phyloP scores from a whole-genome alignment of 2,797 vertebrate genomes.

The Naso thynnoides region DNA sequence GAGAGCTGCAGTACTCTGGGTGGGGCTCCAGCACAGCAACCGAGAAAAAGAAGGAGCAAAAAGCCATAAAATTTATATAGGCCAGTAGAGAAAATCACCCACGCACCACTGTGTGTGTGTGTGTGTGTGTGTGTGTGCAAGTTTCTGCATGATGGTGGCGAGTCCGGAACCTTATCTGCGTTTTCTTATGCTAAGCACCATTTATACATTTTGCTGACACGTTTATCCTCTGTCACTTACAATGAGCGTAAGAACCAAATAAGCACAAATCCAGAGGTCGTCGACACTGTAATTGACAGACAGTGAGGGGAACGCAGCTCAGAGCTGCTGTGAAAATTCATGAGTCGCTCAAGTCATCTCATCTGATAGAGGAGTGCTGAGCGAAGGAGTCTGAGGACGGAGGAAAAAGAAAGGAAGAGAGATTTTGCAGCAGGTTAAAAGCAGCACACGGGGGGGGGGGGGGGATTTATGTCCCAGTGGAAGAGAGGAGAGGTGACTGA shows the following conservation, averaged over 20 bases:
- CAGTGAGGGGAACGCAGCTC: not conserved
- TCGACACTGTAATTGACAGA: not conserved
- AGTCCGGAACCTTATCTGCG: constrained; percentile 33
- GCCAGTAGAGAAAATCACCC: constrained; percentile 35
- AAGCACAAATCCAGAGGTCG: constrained; percentile 27
- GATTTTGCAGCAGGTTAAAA: constrained; percentile 26
- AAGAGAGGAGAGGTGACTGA: constrained; percentile 1
- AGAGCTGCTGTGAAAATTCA: constrained; percentile 8
- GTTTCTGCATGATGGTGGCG: constrained; percentile 13
- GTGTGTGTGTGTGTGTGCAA: constrained; percentile 17
- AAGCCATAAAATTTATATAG: constrained; percentile 11
- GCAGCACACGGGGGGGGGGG: accelerated
- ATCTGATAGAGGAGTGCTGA: constrained; percentile 6
- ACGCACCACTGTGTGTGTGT: no score
- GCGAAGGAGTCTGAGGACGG: constrained; percentile 14
- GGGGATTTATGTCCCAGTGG: not conserved
- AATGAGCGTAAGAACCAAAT: constrained; percentile 23
- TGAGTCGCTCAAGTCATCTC: not conserved
- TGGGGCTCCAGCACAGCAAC: constrained; percentile 43
- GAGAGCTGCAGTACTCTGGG: constrained; percentile 56
- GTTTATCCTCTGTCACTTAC: constrained; percentile 15
- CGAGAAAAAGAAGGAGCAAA: not conserved
- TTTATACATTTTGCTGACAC: constrained; percentile 49
- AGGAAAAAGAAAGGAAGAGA: not conserved
- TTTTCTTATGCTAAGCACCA: constrained; percentile 28